phyloP scores from a whole-genome alignment of 2,888 invertebrate species.

The Hesperia comma region DNA sequence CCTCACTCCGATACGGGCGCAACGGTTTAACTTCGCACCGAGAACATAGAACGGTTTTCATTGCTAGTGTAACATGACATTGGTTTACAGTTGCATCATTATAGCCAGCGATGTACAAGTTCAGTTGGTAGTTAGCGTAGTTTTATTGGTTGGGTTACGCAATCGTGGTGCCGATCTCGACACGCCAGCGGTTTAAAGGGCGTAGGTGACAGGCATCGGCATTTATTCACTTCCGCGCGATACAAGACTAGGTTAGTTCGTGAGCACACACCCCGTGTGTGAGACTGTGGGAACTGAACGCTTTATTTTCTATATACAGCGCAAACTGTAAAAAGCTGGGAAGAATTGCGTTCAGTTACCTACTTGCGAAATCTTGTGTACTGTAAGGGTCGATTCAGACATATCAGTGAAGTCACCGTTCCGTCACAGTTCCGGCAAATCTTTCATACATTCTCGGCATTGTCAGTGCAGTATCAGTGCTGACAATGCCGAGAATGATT shows the following conservation, averaged over 20 bases:
- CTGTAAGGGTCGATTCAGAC: no score
- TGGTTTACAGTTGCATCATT: conserved; percentile 35
- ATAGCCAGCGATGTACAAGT: conserved; percentile 37
- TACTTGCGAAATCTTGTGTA: background rate
- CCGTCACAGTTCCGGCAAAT: no score
- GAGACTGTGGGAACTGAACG: conserved; percentile 78
- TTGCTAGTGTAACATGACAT: conserved; percentile 38
- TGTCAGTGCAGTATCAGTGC: no score
- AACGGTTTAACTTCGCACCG: conserved; percentile 30
- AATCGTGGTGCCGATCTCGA: conserved; percentile 56
- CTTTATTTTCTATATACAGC: conserved; percentile 67
- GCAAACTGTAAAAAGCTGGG: conserved; percentile 42
- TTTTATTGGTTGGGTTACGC: conserved; percentile 44
- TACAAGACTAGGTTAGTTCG: conserved; percentile 76
- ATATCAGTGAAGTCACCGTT: no score
- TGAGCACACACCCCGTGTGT: conserved; percentile 78
- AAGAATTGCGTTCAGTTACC: conserved; percentile 5
- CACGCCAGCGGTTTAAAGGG: conserved; percentile 68
- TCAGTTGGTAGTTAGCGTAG: conserved; percentile 34
- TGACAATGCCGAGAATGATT: no score
- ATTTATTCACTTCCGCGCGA: conserved; percentile 79
- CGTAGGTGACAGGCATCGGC: conserved; percentile 76
- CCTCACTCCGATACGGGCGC: conserved; percentile 28
- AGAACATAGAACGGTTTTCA: conserved; percentile 34
- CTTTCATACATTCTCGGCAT: no score